Conservation (phyloP, 2,888 invertebrate species). For the Exocentrus adspersus region DNA sequence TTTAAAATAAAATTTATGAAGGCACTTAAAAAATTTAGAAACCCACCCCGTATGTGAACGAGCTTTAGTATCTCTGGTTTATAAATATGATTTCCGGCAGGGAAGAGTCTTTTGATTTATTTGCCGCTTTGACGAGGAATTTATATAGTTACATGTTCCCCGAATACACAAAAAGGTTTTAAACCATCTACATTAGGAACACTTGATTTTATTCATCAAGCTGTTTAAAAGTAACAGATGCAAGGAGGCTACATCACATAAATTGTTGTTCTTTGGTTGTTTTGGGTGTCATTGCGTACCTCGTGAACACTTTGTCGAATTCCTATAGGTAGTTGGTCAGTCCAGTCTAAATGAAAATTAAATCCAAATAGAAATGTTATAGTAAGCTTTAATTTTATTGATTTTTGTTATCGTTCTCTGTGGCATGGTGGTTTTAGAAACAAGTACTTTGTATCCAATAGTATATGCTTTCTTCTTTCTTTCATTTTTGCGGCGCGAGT, state of each 20-base stretch:
- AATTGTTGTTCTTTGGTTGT: not conserved
- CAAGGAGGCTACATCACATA: not conserved
- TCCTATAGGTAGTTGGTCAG: too few relatives aligned
- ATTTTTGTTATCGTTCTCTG: too few relatives aligned
- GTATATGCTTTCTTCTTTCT: too few relatives aligned
- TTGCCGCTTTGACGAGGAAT: slow-evolving; percentile 24
- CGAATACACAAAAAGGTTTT: slow-evolving; percentile 18
- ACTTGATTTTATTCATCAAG: slow-evolving; percentile 23
- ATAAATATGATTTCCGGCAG: slow-evolving; percentile 31
- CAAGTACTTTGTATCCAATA: too few relatives aligned
- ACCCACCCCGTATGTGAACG: not conserved
- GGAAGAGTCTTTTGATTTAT: slow-evolving; percentile 26
- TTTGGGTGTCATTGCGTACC: too few relatives aligned
- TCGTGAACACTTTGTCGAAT: too few relatives aligned
- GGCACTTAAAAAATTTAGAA: not conserved
- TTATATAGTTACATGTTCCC: slow-evolving; percentile 20
- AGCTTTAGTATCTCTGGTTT: slow-evolving; percentile 19
- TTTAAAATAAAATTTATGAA: not conserved
- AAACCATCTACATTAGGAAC: slow-evolving; percentile 19
- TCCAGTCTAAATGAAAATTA: too few relatives aligned
- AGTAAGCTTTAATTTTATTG: too few relatives aligned
- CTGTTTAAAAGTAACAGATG: slow-evolving; percentile 20
- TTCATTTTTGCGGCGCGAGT: too few relatives aligned
- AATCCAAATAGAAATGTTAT: too few relatives aligned
- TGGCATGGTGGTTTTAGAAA: too few relatives aligned